Conservation (phyloP, 2,113 vertebrate species). For the Plectropomus leopardus region DNA sequence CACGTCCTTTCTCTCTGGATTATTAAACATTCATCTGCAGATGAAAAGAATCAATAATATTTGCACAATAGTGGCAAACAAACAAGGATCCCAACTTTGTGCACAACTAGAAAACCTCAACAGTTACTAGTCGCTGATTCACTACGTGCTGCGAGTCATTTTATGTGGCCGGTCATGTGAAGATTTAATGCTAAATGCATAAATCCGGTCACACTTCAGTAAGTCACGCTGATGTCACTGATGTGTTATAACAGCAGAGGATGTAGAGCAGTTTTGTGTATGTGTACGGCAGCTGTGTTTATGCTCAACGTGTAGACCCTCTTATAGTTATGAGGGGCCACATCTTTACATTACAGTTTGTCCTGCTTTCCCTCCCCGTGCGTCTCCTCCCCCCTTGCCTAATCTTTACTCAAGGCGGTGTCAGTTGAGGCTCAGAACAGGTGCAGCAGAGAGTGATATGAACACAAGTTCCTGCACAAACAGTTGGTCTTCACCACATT, state of each 20-base stretch:
- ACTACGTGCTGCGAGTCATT: background rate
- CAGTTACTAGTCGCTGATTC: background rate
- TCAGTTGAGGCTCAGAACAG: conserved; percentile 66
- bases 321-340: background rate
- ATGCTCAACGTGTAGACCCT: background rate
- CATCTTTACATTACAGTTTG: background rate
- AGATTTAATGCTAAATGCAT: background rate
- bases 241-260: background rate
- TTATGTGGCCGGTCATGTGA: conserved; percentile 5
- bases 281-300: conserved; percentile 10
- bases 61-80: background rate
- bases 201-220: background rate
- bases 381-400: background rate
- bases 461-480: conserved; percentile 47
- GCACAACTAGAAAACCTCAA: background rate
- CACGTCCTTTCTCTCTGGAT: background rate
- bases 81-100: background rate
- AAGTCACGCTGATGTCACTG: background rate
- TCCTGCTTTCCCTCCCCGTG: background rate
- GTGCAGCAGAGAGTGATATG: conserved; percentile 62
- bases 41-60: conserved; percentile 4
- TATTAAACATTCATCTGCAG: conserved; percentile 11
- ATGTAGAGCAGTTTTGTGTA: background rate
- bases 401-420: conserved; percentile 28
- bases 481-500: conserved; percentile 27